Evolutionary conservation across 2,888 invertebrate species (phyloP).

Genomic region (Merodon equestris): DNA sequence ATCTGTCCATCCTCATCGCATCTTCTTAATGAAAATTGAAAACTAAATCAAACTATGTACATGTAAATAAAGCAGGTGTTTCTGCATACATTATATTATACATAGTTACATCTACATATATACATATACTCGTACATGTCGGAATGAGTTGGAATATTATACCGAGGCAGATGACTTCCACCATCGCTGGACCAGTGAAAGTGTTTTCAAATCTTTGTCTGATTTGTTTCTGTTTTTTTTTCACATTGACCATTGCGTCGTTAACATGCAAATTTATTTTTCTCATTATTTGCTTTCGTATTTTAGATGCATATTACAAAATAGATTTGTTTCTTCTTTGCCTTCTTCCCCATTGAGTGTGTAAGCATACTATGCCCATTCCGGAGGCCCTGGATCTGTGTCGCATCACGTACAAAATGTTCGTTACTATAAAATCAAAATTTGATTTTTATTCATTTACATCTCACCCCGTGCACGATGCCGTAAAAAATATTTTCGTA

Average conservation of each 20-base stretch:
- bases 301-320: slow-evolving; percentile 41
- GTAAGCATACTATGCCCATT: not conserved
- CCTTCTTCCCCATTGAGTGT: not conserved
- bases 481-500: too few species aligned
- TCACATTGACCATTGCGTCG: slow-evolving; percentile 19
- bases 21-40: not conserved
- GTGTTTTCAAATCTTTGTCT: slow-evolving; percentile 35
- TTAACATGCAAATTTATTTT: slow-evolving; percentile 43
- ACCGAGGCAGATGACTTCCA: slow-evolving; percentile 26
- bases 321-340: slow-evolving; percentile 5
- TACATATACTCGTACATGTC: slow-evolving; percentile 9
- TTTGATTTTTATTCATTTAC: too few species aligned
- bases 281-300: slow-evolving; percentile 52
- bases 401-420: too few species aligned
- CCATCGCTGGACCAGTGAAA: slow-evolving; percentile 46
- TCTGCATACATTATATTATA: not conserved
- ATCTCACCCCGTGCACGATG: too few species aligned
- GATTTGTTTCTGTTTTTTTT: slow-evolving; percentile 14
- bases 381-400: too few species aligned
- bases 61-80: slow-evolving; percentile 24
- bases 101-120: too few species aligned
- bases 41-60: slow-evolving; percentile 2
- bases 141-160: slow-evolving; percentile 24
- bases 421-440: too few species aligned
- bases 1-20: not conserved